Evolutionary conservation across 2,797 vertebrate genomes (phyloP), one percentile per base, ranked within the genome.

Genomic region (Silurus aristotelis): DNA sequence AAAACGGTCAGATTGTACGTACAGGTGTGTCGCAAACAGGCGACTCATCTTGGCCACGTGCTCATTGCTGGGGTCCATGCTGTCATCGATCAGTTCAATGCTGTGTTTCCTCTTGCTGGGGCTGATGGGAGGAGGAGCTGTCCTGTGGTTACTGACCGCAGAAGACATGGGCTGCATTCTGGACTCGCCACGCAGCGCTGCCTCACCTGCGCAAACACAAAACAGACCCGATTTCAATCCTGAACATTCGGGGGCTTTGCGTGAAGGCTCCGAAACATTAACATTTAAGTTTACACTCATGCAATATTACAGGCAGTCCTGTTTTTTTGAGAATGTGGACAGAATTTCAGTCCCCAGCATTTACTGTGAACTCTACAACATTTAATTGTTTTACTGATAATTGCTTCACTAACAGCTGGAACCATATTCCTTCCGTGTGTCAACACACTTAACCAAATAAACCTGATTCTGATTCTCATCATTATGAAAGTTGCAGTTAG

Each of bases 21-120:
- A 99, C 98, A 99, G 93, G 91, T 98, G 97, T 1, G 97, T 92
- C 63, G 91, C 96, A 90, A 99, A 98, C 93, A 98, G 95, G 48
- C 98, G 96, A 93, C 96, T 98, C 95, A 99, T 97, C 95, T 99
- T 99, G 83, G 97, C 94, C 91, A 97, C 94, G 0, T 98, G 98
- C 88, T 99, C 97, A 0, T 94, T 97, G 92, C 97, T 97, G 88
- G 95, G 96, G 94, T 99, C 97, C 84, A 97, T 92, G 92, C 97
- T 96, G 2, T 97, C 97, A 3, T 98, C 97, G 20, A 93, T 95
- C 72, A 96, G 96, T 90, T 99, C 98, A 90, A 95, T 93, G 76
- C 95, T 96, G 93, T 96, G 95, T 93, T 97, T 99, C 92, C 98
- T 96, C 95, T 99, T 99, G 93, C 94, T 97, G 90, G 98, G 98